Base-by-base conservation (phyloP, 2,888 invertebrate species). In the Saturnia pavonia region DNA sequence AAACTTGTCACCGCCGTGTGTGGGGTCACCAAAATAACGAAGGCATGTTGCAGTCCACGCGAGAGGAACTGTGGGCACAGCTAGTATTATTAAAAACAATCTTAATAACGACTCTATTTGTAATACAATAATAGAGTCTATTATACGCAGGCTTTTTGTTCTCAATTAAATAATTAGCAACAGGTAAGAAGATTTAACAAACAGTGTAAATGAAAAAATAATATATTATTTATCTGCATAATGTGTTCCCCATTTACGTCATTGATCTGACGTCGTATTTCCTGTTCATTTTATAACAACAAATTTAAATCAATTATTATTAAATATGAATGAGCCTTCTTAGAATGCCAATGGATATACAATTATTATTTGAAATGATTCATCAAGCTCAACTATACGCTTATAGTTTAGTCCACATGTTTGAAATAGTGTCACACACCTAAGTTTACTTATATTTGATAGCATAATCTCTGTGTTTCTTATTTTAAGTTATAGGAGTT, bases 251-350 rank as follows among this genome's bases (percentile, higher is more conserved):
- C 51, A 48, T 42, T 51, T 67, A 70, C 54, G 66, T 70, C 40
- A 67, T 42, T 19, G 11, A 70, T 40, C 19, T 66, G 54, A 70
- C 54, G 25, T 67, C 48, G n/a, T 45, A 73, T 76, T 77, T 77
- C 75, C 78, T 76, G 79, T 77, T 71, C 72, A 75, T 79, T 77
- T 78, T 71, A 77, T 74, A 74, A 75, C 75, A 72, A 74, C 73
- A 80, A 76, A 81, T 77, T 76, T 76, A 76, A 80, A 84, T 85
- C 86, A 88, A 88, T 85, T 82, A 85, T 84, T 83, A 89, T 88
- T 85, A 86, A 87, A 88, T 87, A 91, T 91, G 88, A 91, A 91
- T 90, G 89, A 91, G 85, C 80, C 81, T 85, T 85, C 87, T 82
- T 75, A 81, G 82, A 87, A 88, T 82, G 75, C 83, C 85, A 85